Base-by-base conservation (phyloP, 2,888 invertebrate genomes). In the Conops quadrifasciatus region DNA sequence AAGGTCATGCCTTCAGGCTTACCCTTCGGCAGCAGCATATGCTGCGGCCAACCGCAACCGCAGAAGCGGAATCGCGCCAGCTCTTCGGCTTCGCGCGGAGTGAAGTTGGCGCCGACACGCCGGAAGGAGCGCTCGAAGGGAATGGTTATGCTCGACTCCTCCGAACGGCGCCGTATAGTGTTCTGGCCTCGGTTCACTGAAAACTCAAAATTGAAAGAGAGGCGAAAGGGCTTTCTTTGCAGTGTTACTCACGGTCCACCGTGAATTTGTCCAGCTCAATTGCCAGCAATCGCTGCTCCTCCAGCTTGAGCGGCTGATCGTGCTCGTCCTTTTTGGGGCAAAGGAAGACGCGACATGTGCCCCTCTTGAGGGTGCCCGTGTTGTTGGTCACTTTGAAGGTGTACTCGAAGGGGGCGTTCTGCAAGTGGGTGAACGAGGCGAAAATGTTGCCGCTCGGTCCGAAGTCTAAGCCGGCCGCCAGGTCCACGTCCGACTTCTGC, bases 11-110 rank as follows among this genome's bases (percentile, higher is more conserved):
- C 94, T 71, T 88, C 87, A 0, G 87, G 78, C 2, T 83, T 90
- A 5, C 94, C 94, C 84, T 90, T 92, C 0, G 94, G 92, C 47
- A 93, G 77, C 7, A 94, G 88, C 89, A 94, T 89, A 83, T 94
- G 93, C 74, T 93, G 91, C 0, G 94, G 94, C 94, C 94, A 94
- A 68, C 94, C 94, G 79, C 94, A 95, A 73, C 94, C 94, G 86
- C 94, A 95, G 89, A 92, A 93, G 86, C 92, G 92, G 86, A 92
- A 93, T 67, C 87, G 84, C 0, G 87, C 87, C 0, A 88, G 85
- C 2, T 86, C 82, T 2, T 84, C 86, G 0, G 87, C 83, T 11
- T 77, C 78, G 2, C 75, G 80, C 0, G 85, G 85, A 0, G 91
- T 90, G 15, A 90, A 87, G 26, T 81, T 85, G 0, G 82, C 80